Conservation (phyloP, 2,888 invertebrate species). For the Metellina segmentata region DNA sequence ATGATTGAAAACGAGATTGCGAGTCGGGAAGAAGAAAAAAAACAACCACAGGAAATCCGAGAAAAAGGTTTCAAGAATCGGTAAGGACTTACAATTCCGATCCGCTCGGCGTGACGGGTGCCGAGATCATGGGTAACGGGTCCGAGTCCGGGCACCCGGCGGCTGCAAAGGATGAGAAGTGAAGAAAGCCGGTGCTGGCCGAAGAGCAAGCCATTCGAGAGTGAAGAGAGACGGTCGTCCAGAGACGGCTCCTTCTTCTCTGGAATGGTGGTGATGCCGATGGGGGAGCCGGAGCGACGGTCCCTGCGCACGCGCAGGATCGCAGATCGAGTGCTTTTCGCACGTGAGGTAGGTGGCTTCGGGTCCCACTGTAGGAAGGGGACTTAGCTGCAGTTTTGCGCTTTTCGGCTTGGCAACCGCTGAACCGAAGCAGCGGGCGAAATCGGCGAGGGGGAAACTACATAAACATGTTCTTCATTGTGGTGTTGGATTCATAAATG, state of each 20-base stretch:
- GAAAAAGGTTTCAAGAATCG: neutral
- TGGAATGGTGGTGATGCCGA: constrained; percentile 39
- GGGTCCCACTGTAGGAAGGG: neutral
- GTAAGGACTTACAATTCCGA: constrained; percentile 49
- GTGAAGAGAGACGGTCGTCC: neutral
- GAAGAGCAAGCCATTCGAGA: constrained; percentile 58
- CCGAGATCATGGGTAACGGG: constrained; percentile 46
- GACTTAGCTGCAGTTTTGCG: neutral
- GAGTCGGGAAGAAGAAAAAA: neutral
- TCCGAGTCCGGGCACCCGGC: constrained; percentile 2
- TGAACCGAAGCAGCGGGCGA: neutral
- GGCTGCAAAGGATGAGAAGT: constrained; percentile 19
- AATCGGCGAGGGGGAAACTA: too few relatives aligned
- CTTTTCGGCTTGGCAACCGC: too few relatives aligned
- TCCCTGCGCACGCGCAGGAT: constrained; percentile 28
- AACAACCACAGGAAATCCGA: constrained; percentile 3
- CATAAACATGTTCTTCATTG: too few relatives aligned
- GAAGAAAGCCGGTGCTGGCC: constrained; percentile 65
- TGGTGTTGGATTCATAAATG: neutral
- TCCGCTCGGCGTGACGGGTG: constrained; percentile 60
- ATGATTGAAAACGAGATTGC: too few relatives aligned
- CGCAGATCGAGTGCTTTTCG: constrained; percentile 33
- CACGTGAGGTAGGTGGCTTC: constrained; percentile 38
- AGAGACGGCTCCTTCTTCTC: constrained; percentile 24
- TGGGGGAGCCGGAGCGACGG: constrained; percentile 39